Evolutionary conservation across 2,797 vertebrate species (phyloP), one percentile per base, ranked within the genome.

Genomic region (Nyctibius grandis): DNA sequence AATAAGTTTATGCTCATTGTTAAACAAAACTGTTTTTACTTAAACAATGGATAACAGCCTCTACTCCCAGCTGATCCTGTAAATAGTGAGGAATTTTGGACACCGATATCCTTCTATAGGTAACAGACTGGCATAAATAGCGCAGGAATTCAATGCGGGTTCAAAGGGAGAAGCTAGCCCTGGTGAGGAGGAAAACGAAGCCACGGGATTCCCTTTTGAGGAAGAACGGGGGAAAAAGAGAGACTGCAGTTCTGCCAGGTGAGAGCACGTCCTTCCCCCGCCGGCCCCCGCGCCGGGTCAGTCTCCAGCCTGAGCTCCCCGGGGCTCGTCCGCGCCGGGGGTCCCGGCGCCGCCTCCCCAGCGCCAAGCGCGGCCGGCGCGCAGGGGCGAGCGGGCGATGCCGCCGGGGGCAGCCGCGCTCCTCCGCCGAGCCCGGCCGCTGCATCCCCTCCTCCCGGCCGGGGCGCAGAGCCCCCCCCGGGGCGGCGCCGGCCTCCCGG

Each of bases 1-100:
- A 97, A 95, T 97, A 96, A 96, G 80, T 93, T 91, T 91, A 95
- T 92, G 82, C 85, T 95, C 81, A 61, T 74, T 21, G 76, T 85
- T 95, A 94, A 96, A 91, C 97, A 91, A 93, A 95, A 91, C 81
- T 16, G 93, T 2, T 67, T 86, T 89, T 80, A 94, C 93, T 78
- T 63, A 89, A 88, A 93, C 88, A 88, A 54, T 12, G 88, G 89
- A 36, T 89, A 95, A 96, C 92, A 87, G 93, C 85, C 88, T 96
- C 95, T 77, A 78, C 78, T 95, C 95, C 92, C 92, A 93, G 92
- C 61, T 63, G 85, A 85, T 95, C 91, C 96, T 86, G 94, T 78
- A 72, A 94, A 81, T 84, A 61, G 88, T 9, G 91, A 84, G 56
- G 78, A 73, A 70, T 69, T 26, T 2, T 28, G 87, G 85, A 91